Base-by-base conservation (phyloP, 2,113 vertebrate species). In the Microtus richardsoni region DNA sequence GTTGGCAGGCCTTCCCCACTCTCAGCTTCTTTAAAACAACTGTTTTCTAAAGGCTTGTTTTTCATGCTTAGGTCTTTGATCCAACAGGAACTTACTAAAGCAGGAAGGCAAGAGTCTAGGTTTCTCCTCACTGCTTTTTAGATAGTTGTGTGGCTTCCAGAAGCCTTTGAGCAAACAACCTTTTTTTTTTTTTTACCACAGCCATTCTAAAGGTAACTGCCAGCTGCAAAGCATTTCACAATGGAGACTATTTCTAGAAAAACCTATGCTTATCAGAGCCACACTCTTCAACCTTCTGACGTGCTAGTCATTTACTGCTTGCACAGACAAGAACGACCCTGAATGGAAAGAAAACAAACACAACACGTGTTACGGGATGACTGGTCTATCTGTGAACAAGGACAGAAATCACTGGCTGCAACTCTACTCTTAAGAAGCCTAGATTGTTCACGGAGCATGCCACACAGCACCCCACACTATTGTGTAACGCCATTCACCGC, bases 171-270 rank as follows among this genome's bases (percentile, higher is more conserved):
- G 19, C 86, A 86, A 93, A 93, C 3, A 83, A 91, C 10, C 49
- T 21, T 95, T 95, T 47, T 47, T 47, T 47, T 49, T 49, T 49
- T 49, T 11, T 2, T 89, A 24, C 26, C 82, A 94, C 22, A 19
- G 33, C 87, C 30, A 84, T 85, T 93, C 85, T 58, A 96, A 93
- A 96, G 80, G 10, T 70, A 95, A 82, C 39, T 71, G 30, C 30
- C 84, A 91, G n/a, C 44, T 87, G 19, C 54, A 87, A 89, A 73
- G n/a, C 62, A 89, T 89, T 93, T 86, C 16, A 86, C 21, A 85
- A 71, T 52, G 21, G 22, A 83, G 62, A n/a, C 11, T 54, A 74
- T 44, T 70, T 97, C 73, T 87, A 93, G 74, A 93, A 93, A 93
- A 89, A 68, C 44, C 60, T 88, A 64, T 44, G 2, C 62, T 86